Conservation (phyloP, 2,113 vertebrate species). For the Rhadina sibilatrix region DNA sequence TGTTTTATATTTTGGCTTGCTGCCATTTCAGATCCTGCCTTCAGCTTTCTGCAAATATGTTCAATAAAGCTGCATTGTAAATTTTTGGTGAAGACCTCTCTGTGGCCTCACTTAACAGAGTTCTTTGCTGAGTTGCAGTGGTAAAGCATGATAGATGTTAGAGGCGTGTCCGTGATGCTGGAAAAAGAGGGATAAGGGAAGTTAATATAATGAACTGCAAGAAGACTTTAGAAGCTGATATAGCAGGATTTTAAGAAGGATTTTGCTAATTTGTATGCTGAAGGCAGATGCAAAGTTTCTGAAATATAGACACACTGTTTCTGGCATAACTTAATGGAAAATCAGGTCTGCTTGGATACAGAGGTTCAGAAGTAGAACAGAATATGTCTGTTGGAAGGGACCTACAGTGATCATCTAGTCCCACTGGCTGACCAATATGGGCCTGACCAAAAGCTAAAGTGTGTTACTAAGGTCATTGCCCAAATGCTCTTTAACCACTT, state of each 20-base stretch:
- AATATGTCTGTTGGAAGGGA: background rate
- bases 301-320: background rate
- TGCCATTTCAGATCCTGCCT: constrained; percentile 28
- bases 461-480: background rate
- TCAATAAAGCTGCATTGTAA: background rate
- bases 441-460: background rate
- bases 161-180: background rate
- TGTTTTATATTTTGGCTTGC: constrained; percentile 15
- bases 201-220: background rate
- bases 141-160: background rate
- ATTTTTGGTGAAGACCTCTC: background rate
- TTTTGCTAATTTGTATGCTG: background rate
- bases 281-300: background rate
- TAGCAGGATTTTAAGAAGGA: background rate
- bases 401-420: background rate
- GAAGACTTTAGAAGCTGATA: background rate
- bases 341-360: background rate
- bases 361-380: background rate
- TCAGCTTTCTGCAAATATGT: background rate
- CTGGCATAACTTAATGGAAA: background rate
- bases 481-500: background rate
- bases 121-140: background rate
- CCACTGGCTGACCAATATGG: background rate
- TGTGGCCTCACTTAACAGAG: background rate
- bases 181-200: background rate